Conservation (phyloP, 1,140 invertebrate species). For the Cephus cinctus region DNA sequence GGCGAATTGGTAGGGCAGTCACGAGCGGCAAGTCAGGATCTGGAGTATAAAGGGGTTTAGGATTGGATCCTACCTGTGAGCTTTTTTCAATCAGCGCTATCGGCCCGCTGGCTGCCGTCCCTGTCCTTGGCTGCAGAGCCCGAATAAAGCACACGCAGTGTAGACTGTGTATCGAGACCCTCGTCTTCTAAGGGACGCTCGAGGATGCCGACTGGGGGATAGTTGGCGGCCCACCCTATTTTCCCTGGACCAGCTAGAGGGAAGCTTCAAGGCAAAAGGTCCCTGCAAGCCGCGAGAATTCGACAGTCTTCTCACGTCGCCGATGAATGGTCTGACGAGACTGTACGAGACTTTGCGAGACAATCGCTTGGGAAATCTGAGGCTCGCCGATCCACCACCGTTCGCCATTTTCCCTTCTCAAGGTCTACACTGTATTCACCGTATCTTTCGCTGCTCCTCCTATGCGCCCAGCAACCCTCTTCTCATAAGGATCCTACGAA, state of each 20-base stretch:
- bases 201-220: constrained; percentile 1
- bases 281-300: constrained; percentile 35
- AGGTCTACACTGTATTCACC: not conserved
- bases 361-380: constrained; percentile 56
- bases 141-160: constrained; percentile 25
- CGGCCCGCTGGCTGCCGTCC: constrained; percentile 37
- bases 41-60: constrained; percentile 2
- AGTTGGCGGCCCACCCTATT: constrained; percentile 15
- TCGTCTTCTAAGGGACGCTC: constrained; percentile 2
- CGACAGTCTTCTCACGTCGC: constrained; percentile 52
- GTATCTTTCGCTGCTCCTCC: constrained; percentile 4
- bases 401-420: not conserved
- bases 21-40: not conserved
- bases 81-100: constrained; percentile 48
- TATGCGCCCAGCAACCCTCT: constrained; percentile 18
- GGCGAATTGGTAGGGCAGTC: not conserved
- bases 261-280: constrained; percentile 23
- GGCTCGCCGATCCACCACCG: constrained; percentile 38
- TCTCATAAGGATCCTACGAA: too few relatives aligned
- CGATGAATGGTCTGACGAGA: constrained; percentile 55
- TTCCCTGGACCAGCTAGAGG: too few relatives aligned
- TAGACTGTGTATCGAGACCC: constrained; percentile 6
- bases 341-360: constrained; percentile 49
- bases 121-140: constrained; percentile 30
- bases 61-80: constrained; percentile 38